A percentile compares a stretch with the other conserved stretches of the same genome.
Conservation (phyloP, 2,888 invertebrate species). For the Ametastegia equiseti region DNA sequence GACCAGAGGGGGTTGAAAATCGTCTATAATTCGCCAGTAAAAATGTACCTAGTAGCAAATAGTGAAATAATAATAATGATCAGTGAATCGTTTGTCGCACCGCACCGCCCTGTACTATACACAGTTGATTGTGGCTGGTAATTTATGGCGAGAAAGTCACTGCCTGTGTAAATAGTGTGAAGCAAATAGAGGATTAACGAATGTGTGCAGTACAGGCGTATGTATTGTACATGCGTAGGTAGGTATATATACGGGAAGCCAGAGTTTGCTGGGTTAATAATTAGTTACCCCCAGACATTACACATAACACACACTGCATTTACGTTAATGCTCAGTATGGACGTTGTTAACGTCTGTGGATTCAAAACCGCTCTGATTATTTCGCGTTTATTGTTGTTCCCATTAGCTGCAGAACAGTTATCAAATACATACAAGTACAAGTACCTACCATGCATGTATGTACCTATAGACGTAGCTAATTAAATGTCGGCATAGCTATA, state of each 20-base stretch:
- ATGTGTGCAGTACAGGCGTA: no score
- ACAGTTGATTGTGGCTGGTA: background rate
- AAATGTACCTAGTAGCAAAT: no score
- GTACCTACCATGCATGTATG: background rate
- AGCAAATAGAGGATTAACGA: slow-evolving; percentile 31
- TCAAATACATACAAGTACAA: no score
- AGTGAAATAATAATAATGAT: no score
- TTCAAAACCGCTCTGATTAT: slow-evolving; percentile 26
- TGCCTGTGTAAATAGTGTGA: background rate
- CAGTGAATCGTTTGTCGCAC: slow-evolving; percentile 28
- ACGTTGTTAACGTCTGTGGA: background rate
- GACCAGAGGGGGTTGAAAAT: no score
- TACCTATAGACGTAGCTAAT: background rate
- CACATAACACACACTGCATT: no score
- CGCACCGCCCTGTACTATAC: background rate
- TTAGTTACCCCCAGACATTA: slow-evolving; percentile 18
- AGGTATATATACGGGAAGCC: background rate
- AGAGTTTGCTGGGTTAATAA: slow-evolving; percentile 12
- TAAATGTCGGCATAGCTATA: background rate
- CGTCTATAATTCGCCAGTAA: background rate
- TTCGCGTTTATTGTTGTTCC: slow-evolving; percentile 11
- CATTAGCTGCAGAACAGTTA: no score
- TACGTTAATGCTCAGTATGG: background rate
- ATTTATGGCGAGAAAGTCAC: slow-evolving; percentile 32
- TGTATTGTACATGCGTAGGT: background rate